Evolutionary conservation across 2,113 vertebrate genomes (phyloP).

Genomic region (Eptesicus fuscus): DNA sequence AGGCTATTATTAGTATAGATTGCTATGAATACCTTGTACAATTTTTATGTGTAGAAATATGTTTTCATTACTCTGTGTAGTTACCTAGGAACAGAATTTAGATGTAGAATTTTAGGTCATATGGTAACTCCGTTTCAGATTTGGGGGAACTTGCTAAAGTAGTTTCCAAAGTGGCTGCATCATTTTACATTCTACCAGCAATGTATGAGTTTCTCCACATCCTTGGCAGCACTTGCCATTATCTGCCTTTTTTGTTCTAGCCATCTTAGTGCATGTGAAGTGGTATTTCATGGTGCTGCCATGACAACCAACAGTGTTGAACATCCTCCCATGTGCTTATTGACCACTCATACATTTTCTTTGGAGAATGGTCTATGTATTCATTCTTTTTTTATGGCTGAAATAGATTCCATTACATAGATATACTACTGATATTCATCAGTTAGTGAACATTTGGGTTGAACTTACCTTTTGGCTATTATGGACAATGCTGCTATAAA

Average conservation of each 20-base stretch:
- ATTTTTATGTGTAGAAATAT: not conserved
- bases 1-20: too few species aligned
- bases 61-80: not conserved
- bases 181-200: not conserved
- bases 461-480: not conserved
- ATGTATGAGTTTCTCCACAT: not conserved
- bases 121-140: not conserved
- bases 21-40: not conserved
- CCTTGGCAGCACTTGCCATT: not conserved
- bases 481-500: not conserved
- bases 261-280: not conserved
- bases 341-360: not conserved
- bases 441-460: not conserved
- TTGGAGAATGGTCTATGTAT: not conserved
- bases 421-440: not conserved
- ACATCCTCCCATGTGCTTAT: not conserved
- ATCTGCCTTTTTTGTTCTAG: not conserved
- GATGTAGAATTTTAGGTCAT: not conserved
- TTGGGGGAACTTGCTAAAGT: not conserved
- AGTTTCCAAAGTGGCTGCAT: not conserved
- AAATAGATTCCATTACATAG: not conserved
- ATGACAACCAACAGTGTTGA: not conserved
- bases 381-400: not conserved
- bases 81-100: not conserved
- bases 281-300: not conserved